Base-by-base conservation (phyloP, 2,113 vertebrate genomes). In the Daubentonia madagascariensis region DNA sequence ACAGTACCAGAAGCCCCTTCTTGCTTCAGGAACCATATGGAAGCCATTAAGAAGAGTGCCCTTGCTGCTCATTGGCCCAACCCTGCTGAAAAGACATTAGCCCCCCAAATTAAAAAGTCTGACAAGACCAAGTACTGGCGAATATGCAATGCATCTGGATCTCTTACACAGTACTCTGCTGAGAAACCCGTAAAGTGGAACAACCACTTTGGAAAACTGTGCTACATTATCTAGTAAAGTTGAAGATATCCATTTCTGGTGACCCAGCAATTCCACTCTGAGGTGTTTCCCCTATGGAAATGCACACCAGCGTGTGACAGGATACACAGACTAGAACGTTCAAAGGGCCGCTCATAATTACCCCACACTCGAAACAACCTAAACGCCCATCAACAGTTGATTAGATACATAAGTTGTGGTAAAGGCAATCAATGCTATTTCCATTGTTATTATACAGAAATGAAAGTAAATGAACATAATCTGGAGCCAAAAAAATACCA, bases 251-350 rank as follows among this genome's bases (percentile, higher is more conserved):
- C 20, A 30, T 43, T 70, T 85, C 88, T 85, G 61, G 37, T 43
- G 67, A 48, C 35, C 22, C 4, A 28, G 61, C 10, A 80, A 9
- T 35, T 54, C 37, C 14, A 50, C 32, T 25, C 32, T 67, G 63
- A 91, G 23, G 17, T 16, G 18, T 9, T 10, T 11, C 17, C 76
- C 35, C 63, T 43, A 25, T 5, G 8, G 25, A 92, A 70, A 61
- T 1, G 22, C 30, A 12, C 0, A 0, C 35, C 35, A 2, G 8
- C 13, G 2, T n/a, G 1, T 57, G 78, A 73, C 63, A 48, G 54
- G 76, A 54, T 20, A 14, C 23, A 59, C 6, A 87, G 23, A 23
- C 17, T 23, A 61, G 68, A 43, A 65, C 8, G 22, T 17, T 65
- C 43, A 70, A 8, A 37, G 25, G 18, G 10, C 43, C 30, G 28